A percentile compares a stretch with the other conserved stretches of the same genome.
Conservation (phyloP, 1,140 invertebrate species). For the Tetraneura akinire region DNA sequence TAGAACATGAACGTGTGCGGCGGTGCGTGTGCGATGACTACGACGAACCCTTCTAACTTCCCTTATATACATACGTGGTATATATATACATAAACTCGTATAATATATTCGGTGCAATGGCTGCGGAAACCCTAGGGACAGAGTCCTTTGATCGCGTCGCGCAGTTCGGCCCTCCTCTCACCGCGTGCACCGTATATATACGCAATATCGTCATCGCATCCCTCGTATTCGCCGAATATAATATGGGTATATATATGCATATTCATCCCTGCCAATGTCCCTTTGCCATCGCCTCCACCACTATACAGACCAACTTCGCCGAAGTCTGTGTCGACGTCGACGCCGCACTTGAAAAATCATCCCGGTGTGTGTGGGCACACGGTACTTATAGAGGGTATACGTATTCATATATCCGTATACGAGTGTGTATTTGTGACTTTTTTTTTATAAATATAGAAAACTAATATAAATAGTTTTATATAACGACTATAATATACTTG, state of each 20-base stretch:
- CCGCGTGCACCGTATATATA: too few relatives aligned
- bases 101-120: conserved; percentile 7
- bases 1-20: not conserved
- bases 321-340: not conserved
- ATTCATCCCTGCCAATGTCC: not conserved
- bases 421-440: not conserved
- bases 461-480: too few relatives aligned
- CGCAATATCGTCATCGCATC: not conserved
- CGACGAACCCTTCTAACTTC: conserved; percentile 28
- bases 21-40: conserved; percentile 29
- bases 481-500: too few relatives aligned
- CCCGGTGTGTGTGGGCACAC: conserved; percentile 24
- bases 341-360: conserved; percentile 43
- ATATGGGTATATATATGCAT: not conserved
- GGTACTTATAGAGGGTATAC: too few relatives aligned
- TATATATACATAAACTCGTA: too few relatives aligned
- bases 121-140: conserved; percentile 35
- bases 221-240: not conserved
- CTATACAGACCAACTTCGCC: conserved; percentile 5
- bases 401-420: too few relatives aligned
- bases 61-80: too few relatives aligned
- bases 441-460: too few relatives aligned
- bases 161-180: not conserved
- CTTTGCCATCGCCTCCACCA: not conserved
- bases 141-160: conserved; percentile 42